phyloP scores from a whole-genome alignment of 1,140 invertebrate species.

The Drosophila funebris region DNA sequence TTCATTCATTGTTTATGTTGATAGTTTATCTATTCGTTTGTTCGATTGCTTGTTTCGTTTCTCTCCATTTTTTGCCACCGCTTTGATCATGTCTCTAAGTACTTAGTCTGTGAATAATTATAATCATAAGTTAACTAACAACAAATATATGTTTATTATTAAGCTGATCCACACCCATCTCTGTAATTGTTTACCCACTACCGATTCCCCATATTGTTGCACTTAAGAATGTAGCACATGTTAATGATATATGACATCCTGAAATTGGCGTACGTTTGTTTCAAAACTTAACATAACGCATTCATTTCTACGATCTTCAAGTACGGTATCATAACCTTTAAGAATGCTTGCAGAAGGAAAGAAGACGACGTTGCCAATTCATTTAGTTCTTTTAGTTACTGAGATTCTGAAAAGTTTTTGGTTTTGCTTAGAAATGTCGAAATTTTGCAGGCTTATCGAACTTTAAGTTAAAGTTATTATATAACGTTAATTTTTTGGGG shows the following conservation, averaged over 20 bases:
- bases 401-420: not conserved
- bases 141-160: not conserved
- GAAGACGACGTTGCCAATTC: not conserved
- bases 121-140: conserved; percentile 22
- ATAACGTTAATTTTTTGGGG: not conserved
- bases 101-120: conserved; percentile 4
- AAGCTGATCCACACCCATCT: not conserved
- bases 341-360: not conserved
- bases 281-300: too few species aligned
- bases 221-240: conserved; percentile 1
- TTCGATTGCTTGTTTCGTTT: conserved; percentile 34
- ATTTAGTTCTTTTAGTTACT: not conserved
- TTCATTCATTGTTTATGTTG: conserved; percentile 32
- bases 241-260: not conserved
- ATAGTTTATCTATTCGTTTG: conserved; percentile 44
- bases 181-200: not conserved
- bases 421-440: not conserved
- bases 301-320: not conserved
- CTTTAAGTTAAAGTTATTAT: not conserved
- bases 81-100: conserved; percentile 26
- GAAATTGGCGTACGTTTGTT: too few species aligned
- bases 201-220: not conserved
- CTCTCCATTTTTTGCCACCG: conserved; percentile 1
- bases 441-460: not conserved
- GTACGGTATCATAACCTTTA: not conserved